Evolutionary conservation across 2,888 invertebrate species (phyloP).

Genomic region (Pollenia amentaria): DNA sequence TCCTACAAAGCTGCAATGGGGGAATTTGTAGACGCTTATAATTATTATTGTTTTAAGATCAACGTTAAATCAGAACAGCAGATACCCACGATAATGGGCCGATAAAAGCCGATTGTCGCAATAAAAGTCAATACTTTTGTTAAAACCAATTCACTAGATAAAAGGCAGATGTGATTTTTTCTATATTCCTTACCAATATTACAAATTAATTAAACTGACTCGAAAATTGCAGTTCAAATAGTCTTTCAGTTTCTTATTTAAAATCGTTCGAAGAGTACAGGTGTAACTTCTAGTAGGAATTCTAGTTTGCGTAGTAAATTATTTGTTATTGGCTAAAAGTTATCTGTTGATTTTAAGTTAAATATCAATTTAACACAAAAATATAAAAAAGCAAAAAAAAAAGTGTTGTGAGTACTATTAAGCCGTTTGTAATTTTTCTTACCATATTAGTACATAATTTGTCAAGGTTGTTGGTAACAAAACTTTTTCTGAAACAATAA

Average conservation of each 20-base stretch:
- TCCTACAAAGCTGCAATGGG: no score
- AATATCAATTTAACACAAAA: conserved; percentile 38
- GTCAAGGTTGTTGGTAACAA: conserved; percentile 73
- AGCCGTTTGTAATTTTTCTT: conserved; percentile 71
- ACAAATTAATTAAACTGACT: no score
- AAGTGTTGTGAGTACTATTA: conserved; percentile 46
- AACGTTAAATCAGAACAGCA: no score
- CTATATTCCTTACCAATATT: no score
- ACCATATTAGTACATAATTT: conserved; percentile 75
- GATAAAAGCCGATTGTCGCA: no score
- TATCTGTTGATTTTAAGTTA: conserved; percentile 54
- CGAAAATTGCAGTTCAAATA: neutral
- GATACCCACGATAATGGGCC: no score
- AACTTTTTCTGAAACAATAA: conserved; percentile 52
- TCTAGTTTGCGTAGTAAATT: conserved; percentile 30
- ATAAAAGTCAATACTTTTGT: no score
- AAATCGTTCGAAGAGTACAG: conserved; percentile 1
- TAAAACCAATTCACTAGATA: no score
- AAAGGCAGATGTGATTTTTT: no score
- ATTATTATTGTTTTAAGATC: no score
- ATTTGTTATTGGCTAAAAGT: conserved; percentile 56
- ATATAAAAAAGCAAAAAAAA: conserved; percentile 31
- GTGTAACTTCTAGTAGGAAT: conserved; percentile 8
- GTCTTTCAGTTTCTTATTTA: neutral
- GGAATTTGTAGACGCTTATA: no score